These are phyloP conservation scores for Porites lutea DNA, from an alignment of 64 coral and sea anemone species.

Conservation along the genomic window DNA sequence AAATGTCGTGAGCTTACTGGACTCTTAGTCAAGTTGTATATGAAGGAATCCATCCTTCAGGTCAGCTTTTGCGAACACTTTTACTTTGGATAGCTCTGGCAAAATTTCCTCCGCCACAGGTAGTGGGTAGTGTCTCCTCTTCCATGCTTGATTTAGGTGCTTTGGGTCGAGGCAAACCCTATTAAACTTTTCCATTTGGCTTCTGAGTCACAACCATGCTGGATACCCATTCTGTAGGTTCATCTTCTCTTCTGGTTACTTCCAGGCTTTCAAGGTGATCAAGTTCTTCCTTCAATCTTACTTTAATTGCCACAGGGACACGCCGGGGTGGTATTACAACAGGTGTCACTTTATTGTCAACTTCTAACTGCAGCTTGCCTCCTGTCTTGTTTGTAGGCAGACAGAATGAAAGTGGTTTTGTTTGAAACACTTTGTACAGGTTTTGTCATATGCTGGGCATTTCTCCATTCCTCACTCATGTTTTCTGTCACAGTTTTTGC, in stretches of 20 bases:
- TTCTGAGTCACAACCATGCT: too few species aligned
- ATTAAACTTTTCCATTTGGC: constrained; percentile 4
- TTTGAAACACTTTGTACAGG: background rate
- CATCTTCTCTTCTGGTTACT: too few species aligned
- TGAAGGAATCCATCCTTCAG: too few species aligned
- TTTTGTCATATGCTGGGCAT: background rate
- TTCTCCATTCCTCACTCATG: background rate
- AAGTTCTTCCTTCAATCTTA: too few species aligned
- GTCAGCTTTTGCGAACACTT: too few species aligned
- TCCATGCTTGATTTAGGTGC: background rate
- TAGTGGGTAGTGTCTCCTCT: background rate
- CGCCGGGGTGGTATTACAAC: too few species aligned
- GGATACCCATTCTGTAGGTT: too few species aligned
- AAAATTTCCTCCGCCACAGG: background rate
- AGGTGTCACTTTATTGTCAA: too few species aligned
- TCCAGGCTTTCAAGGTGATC: too few species aligned
- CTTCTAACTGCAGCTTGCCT: background rate
- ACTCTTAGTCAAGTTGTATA: background rate
- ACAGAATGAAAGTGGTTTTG: background rate
- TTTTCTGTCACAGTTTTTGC: background rate
- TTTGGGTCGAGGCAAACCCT: background rate
- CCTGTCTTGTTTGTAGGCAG: background rate
- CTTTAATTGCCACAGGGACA: too few species aligned
- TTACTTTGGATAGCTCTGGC: background rate
- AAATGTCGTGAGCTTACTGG: background rate